Evolutionary conservation across 2,113 vertebrate genomes (phyloP), one percentile per base, ranked within the genome.

Genomic region (Saguinus midas): DNA sequence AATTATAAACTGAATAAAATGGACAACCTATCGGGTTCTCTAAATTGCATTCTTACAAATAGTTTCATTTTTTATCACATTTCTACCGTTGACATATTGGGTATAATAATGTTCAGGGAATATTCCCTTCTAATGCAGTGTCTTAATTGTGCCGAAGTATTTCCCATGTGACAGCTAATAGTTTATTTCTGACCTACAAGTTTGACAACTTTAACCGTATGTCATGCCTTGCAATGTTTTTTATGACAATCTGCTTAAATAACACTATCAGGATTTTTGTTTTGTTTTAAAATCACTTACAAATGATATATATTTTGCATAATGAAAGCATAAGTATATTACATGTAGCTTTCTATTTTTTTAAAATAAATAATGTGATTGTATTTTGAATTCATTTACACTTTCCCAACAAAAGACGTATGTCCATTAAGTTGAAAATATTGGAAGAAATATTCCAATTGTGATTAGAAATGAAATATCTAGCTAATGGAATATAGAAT

Each of bases 41-140:
- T 98, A 99, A 99, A 99, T 99, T 99, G 98, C 98, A 98, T 98
- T 99, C 98, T 97, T 98, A 98, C 98, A 99, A 99, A 99, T 99
- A 99, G 99, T 99, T 99, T 99, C 98, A 98, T 98, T 99, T 99
- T 98, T 98, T 98, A 98, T 99, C 98, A 98, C 98, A 98, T 98
- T 98, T 98, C 96, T 98, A 98, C 98, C 96, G 97, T 97, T 98
- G 98, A 98, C 98, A 98, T 96, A 97, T 96, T 98, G 95, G 95
- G 80, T 95, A 97, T 98, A 98, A 98, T 98, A 98, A 98, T 90
- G 93, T 97, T 98, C 94, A 87, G 97, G 96, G 70, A 99, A 97
- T 97, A 98, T 97, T 98, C 95, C 48, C 91, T 97, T 98, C 97
- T 98, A 95, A 87, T 61, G 21, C 50, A 84, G 37, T 95, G 86